Evolutionary conservation across 2,888 invertebrate species (phyloP).

Genomic region (Thecocarcelia acutangulata): DNA sequence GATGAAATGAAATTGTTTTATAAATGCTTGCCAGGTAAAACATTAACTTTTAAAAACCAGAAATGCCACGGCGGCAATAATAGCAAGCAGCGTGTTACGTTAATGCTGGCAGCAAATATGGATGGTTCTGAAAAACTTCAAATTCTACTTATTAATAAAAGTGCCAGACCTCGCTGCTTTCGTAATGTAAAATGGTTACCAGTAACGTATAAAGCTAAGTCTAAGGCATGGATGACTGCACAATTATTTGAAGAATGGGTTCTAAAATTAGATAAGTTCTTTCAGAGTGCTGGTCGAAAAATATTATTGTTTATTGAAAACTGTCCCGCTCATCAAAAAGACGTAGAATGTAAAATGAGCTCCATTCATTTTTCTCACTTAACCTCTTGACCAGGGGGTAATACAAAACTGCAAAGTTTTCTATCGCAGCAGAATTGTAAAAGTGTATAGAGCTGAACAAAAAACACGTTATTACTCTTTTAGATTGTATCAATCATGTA

Average conservation of each 20-base stretch:
- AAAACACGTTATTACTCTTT: too few relatives aligned
- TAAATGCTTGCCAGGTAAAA: conserved; percentile 48
- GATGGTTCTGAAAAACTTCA: conserved; percentile 28
- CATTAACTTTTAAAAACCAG: conserved; percentile 39
- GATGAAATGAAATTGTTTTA: conserved; percentile 37
- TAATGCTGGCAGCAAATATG: conserved; percentile 48
- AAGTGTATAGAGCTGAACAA: too few relatives aligned
- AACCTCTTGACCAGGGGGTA: too few relatives aligned
- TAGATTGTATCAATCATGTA: too few relatives aligned
- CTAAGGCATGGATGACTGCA: conserved; percentile 29
- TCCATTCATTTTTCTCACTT: too few relatives aligned
- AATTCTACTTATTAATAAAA: conserved; percentile 12
- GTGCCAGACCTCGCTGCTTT: conserved; percentile 24
- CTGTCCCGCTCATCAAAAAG: too few relatives aligned
- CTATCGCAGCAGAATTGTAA: too few relatives aligned
- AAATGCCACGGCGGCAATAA: too few relatives aligned
- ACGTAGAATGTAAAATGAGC: too few relatives aligned
- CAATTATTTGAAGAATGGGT: conserved; percentile 2
- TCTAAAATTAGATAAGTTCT: neutral
- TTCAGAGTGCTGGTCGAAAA: neutral
- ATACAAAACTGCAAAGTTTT: too few relatives aligned
- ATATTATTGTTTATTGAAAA: neutral
- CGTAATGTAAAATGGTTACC: conserved; percentile 29
- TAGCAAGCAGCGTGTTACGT: too few relatives aligned
- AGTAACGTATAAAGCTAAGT: conserved; percentile 19